Conservation (phyloP, 2,113 vertebrate genomes). For the Chionomys nivalis region DNA sequence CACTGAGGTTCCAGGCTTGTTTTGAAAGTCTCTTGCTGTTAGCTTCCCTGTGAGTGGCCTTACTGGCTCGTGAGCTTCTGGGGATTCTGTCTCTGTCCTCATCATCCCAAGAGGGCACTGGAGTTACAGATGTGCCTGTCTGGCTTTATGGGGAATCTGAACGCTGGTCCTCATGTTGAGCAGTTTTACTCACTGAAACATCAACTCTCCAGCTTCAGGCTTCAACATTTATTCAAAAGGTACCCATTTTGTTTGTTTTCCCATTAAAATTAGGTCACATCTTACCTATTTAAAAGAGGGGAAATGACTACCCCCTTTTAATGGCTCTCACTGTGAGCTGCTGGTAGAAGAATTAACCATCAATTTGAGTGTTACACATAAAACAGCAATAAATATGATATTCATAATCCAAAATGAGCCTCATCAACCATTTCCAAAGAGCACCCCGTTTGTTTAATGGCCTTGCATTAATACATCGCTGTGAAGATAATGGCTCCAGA, state of each 20-base stretch:
- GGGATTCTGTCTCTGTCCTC: background rate
- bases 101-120: background rate
- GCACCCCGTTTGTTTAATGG: conserved; percentile 67
- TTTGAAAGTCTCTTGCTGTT: background rate
- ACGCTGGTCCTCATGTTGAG: no score
- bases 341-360: conserved; percentile 51
- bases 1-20: background rate
- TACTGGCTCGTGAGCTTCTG: no score
- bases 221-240: conserved; percentile 27
- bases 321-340: conserved; percentile 11
- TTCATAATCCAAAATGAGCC: conserved; percentile 70
- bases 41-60: background rate
- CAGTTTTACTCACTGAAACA: background rate
- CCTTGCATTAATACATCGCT: conserved; percentile 53
- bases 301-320: conserved; percentile 42
- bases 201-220: background rate
- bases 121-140: background rate
- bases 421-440: conserved; percentile 62
- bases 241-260: background rate
- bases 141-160: background rate
- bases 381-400: conserved; percentile 72
- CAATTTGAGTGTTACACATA: conserved; percentile 63
- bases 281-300: conserved; percentile 26
- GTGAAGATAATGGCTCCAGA: conserved; percentile 58
- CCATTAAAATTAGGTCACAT: conserved; percentile 43